Base-by-base conservation (phyloP, 2,888 invertebrate genomes). In the Lasioglossum calceatum region DNA sequence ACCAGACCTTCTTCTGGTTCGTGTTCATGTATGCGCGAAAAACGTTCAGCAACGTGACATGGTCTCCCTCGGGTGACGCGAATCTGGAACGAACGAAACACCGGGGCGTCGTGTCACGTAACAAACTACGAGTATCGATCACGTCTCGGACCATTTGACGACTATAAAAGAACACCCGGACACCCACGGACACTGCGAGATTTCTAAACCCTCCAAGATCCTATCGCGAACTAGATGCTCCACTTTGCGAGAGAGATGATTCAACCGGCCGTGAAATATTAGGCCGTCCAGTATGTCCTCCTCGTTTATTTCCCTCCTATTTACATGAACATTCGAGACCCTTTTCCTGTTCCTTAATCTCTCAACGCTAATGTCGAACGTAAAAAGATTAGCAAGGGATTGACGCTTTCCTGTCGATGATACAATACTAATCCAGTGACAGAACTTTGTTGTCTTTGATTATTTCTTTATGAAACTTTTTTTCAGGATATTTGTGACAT, bases 31-130 rank as follows among this genome's bases (percentile, higher is more conserved):
- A 99, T 7, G 97, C 97, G 92, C 97, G 97, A 94, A 97, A 99
- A 61, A 99, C 97, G 95, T 99, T 99, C 23, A 99, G 96, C 79
- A 99, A 96, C 2, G 98, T 99, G 71, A 99, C 96, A 94, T 99
- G 99, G 95, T 99, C 99, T 19, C 99, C 99, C 90, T 98, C 97
- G 36, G 97, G 96, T 0, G 98, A 98, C 82, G 97, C 95, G 95
- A 99, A 99, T 95, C 98, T 98, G 88, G 93, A 90, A 89, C 74
- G 74, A 90, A 77, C 76, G 90, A 73, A 79, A 71, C 79, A 81
- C 50, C 58, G 10, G 23, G 76, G 70, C 47, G 64, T 84, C 80
- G 77, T 58, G 64, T 64, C 80, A 50, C 80, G 85, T 85, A 85
- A 85, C 84, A 79, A 85, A 61, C 64, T 73, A 54, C 85, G 47